phyloP scores from a whole-genome alignment of 2,888 invertebrate species.

The Corythucha ciliata region DNA sequence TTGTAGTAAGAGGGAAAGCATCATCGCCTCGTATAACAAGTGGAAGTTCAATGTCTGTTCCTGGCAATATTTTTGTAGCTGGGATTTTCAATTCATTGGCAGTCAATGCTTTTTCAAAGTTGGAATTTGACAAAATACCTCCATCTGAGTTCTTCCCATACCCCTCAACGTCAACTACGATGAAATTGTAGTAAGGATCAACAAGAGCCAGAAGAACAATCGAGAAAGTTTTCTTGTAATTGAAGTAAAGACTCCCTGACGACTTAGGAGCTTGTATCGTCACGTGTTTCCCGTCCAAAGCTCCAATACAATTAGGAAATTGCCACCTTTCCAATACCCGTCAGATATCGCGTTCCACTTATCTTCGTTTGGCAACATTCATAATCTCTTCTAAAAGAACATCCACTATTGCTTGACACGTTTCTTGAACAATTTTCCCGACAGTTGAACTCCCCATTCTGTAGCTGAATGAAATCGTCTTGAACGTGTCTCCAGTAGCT shows the following conservation, averaged over 20 bases:
- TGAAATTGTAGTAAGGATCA: constrained; percentile 36
- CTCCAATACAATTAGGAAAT: constrained; percentile 34
- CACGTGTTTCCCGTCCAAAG: constrained; percentile 36
- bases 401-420: constrained; percentile 24
- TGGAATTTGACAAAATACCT: constrained; percentile 34
- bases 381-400: constrained; percentile 29
- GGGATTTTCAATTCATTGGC: constrained; percentile 32
- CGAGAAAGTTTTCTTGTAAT: constrained; percentile 35
- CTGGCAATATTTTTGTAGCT: constrained; percentile 33
- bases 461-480: constrained; percentile 29
- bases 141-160: constrained; percentile 37
- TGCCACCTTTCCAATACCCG: constrained; percentile 33
- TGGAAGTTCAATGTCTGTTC: constrained; percentile 32
- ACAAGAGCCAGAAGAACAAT: constrained; percentile 35
- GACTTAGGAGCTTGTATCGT: constrained; percentile 31
- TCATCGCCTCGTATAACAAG: constrained; percentile 36
- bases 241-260: constrained; percentile 33
- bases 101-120: constrained; percentile 31
- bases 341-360: constrained; percentile 31
- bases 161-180: constrained; percentile 36
- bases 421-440: constrained; percentile 26
- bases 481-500: constrained; percentile 30
- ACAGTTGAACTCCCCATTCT: constrained; percentile 26
- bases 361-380: constrained; percentile 29
- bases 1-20: constrained; percentile 10